Evolutionary conservation across 2,888 invertebrate species (phyloP).

Genomic region (Tenthredo amoena): DNA sequence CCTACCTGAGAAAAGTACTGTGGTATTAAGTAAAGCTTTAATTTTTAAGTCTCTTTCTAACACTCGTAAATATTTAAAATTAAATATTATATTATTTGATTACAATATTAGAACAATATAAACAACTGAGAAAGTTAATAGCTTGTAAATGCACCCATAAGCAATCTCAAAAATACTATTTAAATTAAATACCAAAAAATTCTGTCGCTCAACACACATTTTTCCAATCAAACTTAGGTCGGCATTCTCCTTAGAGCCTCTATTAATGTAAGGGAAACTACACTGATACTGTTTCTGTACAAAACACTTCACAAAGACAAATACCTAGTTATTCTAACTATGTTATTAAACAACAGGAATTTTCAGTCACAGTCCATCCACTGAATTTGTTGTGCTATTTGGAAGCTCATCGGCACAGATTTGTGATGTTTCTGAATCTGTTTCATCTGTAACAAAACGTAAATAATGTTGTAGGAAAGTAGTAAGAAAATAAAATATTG

Average conservation of each 20-base stretch:
- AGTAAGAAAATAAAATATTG: not conserved
- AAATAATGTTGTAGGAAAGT: conserved; percentile 5
- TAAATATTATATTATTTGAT: conserved; percentile 13
- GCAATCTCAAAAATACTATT: conserved; percentile 23
- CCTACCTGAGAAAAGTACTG: conserved; percentile 39
- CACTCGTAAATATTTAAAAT: not conserved
- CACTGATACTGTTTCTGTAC: conserved; percentile 22
- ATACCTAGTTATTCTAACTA: not conserved
- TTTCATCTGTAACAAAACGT: conserved; percentile 67
- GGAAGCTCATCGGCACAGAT: conserved; percentile 64
- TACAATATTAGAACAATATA: not conserved
- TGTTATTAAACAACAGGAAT: conserved; percentile 20
- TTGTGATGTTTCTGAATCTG: conserved; percentile 65
- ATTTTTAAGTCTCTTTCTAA: conserved; percentile 4
- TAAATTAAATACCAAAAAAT: conserved; percentile 27
- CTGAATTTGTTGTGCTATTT: conserved; percentile 35
- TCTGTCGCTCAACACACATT: not conserved
- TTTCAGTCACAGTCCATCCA: conserved; percentile 10
- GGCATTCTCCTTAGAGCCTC: not conserved
- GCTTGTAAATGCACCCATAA: conserved; percentile 9
- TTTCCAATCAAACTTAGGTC: not conserved
- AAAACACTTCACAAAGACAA: not conserved
- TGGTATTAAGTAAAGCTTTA: conserved; percentile 30
- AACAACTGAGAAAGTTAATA: conserved; percentile 25
- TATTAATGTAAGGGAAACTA: not conserved